These are phyloP conservation scores for Terrapene triunguis DNA, from an alignment of 2,113 vertebrate genomes.

Conservation along the genomic window DNA sequence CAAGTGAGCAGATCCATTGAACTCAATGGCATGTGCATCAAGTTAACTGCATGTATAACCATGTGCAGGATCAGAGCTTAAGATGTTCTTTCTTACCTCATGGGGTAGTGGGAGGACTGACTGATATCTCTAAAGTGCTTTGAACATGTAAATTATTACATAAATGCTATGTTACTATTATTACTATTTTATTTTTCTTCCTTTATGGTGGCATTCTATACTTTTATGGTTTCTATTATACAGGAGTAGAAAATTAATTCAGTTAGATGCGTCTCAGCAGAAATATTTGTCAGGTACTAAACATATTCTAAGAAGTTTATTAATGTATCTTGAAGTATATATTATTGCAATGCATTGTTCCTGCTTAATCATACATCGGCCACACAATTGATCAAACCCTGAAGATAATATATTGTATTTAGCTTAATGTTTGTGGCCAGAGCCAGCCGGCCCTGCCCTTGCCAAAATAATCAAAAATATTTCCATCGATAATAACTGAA, in stretches of 20 bases:
- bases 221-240: background rate
- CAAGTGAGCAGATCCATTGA: background rate
- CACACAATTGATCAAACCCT: background rate
- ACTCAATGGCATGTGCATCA: background rate
- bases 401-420: background rate
- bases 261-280: background rate
- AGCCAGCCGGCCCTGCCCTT: no score
- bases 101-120: background rate
- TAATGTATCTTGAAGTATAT: background rate
- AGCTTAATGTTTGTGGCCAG: background rate
- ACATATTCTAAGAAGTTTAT: background rate
- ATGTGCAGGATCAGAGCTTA: background rate
- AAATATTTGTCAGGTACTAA: background rate
- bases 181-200: accelerated
- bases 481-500: background rate
- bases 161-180: background rate
- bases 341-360: background rate
- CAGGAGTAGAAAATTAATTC: background rate
- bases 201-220: background rate
- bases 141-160: background rate
- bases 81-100: background rate
- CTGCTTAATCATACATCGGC: background rate
- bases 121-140: background rate
- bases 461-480: background rate
- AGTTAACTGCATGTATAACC: background rate